Conservation (phyloP, 2,797 vertebrate species). For the Numenius phaeopus region DNA sequence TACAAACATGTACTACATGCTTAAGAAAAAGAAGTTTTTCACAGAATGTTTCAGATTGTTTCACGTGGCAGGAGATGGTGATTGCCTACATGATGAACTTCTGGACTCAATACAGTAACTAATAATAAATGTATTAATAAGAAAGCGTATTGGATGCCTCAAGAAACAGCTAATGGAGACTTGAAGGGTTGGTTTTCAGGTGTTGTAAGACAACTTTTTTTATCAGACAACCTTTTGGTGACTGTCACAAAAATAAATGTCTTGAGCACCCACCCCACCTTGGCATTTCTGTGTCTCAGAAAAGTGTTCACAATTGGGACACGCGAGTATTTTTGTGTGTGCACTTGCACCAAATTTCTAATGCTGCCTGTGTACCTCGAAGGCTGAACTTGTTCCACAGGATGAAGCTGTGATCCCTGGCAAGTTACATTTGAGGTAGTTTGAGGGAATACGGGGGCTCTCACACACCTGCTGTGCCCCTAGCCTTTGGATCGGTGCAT, state of each 20-base stretch:
- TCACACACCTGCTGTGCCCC: no score
- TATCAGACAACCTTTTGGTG: background rate
- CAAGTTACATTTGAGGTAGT: background rate
- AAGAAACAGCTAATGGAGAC: background rate
- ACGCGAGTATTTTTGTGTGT: background rate
- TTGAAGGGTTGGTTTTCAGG: background rate
- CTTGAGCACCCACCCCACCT: background rate
- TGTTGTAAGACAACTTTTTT: background rate
- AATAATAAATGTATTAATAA: background rate
- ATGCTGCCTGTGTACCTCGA: fast-evolving
- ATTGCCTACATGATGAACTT: background rate
- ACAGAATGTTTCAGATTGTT: background rate
- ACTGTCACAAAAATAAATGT: background rate
- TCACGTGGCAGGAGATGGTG: background rate
- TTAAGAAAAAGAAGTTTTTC: background rate
- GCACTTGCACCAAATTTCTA: background rate
- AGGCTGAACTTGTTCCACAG: background rate
- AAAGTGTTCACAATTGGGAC: background rate
- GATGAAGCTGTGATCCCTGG: background rate
- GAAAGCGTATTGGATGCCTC: background rate
- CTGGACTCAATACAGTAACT: background rate
- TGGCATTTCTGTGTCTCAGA: background rate
- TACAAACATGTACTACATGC: fast-evolving
- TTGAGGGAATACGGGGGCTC: background rate
- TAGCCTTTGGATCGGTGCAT: background rate